Percentiles rank a stretch among this genome's conserved stretches.
These are phyloP conservation scores for Pterostichus madidus DNA, from an alignment of 2,888 invertebrate species.

Conservation along the genomic window DNA sequence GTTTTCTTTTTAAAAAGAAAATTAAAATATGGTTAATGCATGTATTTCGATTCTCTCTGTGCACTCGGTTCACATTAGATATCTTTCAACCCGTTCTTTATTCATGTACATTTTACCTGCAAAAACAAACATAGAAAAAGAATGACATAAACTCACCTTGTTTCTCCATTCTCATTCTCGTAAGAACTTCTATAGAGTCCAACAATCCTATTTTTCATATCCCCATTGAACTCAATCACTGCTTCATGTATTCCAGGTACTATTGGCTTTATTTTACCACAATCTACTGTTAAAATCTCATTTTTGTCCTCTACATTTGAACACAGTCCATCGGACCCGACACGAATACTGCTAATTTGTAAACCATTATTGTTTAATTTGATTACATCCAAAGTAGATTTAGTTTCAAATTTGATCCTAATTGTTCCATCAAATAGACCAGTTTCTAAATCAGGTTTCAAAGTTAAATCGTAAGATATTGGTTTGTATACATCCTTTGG, in stretches of 20 bases:
- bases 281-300: not conserved
- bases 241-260: not conserved
- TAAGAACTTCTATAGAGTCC: slow-evolving; percentile 87
- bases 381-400: slow-evolving; percentile 76
- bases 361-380: slow-evolving; percentile 74
- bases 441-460: slow-evolving; percentile 83
- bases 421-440: slow-evolving; percentile 81
- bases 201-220: slow-evolving; percentile 83
- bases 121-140: too few species aligned
- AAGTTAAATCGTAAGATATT: slow-evolving; percentile 82
- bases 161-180: slow-evolving; percentile 74
- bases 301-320: not conserved
- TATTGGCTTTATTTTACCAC: slow-evolving; percentile 67
- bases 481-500: slow-evolving; percentile 81
- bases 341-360: not conserved
- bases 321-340: not conserved
- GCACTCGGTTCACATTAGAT: too few species aligned
- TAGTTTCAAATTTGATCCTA: slow-evolving; percentile 75
- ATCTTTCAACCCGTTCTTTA: too few species aligned
- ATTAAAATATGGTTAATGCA: too few species aligned
- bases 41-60: too few species aligned
- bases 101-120: too few species aligned
- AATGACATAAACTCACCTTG: slow-evolving; percentile 75
- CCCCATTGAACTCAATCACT: slow-evolving; percentile 79
- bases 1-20: too few species aligned